Evolutionary conservation across 2,797 vertebrate species (phyloP).

Genomic region (Poecilia velifera): DNA sequence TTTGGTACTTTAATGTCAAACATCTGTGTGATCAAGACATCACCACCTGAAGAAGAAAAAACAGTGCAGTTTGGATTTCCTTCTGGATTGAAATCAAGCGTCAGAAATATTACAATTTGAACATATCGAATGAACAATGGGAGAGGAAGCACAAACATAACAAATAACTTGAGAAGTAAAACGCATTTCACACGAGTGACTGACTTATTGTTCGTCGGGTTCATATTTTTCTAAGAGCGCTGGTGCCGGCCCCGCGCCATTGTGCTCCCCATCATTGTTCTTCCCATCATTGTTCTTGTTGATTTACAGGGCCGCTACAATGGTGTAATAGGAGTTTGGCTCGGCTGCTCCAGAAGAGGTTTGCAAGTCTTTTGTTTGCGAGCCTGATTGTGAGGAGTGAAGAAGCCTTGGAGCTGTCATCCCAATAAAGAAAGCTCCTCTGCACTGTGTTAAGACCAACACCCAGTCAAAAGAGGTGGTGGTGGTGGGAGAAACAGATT

Average conservation of each 20-base stretch:
- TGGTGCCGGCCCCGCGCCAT: constrained; percentile 65
- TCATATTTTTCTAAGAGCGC: constrained; percentile 71
- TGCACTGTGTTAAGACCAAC: constrained; percentile 68
- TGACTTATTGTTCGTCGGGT: constrained; percentile 71
- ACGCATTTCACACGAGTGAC: constrained; percentile 57
- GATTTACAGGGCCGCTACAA: constrained; percentile 79
- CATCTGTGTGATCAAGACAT: too few relatives aligned
- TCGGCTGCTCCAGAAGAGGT: constrained; percentile 74
- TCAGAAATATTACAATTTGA: constrained; percentile 61
- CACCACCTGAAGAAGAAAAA: too few relatives aligned
- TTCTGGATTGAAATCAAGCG: constrained; percentile 27
- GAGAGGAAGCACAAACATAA: constrained; percentile 62
- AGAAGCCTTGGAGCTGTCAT: constrained; percentile 78
- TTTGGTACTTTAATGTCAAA: too few relatives aligned
- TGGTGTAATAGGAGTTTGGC: constrained; percentile 78
- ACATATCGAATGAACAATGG: constrained; percentile 58
- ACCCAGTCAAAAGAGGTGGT: constrained; percentile 70
- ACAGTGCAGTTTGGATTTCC: background rate
- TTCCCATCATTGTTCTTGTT: constrained; percentile 75
- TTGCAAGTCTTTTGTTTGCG: constrained; percentile 82
- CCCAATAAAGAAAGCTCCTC: constrained; percentile 77
- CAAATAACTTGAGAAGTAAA: constrained; percentile 67
- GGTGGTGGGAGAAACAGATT: constrained; percentile 63
- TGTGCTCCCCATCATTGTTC: constrained; percentile 76
- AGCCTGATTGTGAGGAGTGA: constrained; percentile 75